phyloP scores from a whole-genome alignment of 2,888 invertebrate species.

The Adineta ricciae region DNA sequence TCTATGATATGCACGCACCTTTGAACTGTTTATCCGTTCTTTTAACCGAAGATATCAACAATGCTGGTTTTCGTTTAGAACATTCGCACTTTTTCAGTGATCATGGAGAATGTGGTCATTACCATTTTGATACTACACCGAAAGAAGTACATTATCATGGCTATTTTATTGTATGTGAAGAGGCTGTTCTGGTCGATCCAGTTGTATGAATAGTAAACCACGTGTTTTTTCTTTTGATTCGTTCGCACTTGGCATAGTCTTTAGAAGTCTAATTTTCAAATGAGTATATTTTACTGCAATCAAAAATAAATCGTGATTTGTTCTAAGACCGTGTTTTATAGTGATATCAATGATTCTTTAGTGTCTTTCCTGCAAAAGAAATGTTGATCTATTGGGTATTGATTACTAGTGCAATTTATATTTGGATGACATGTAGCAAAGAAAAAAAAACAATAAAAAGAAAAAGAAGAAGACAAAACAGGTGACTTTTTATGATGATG shows the following conservation, averaged over 20 bases:
- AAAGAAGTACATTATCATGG: conserved; percentile 75
- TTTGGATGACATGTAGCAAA: background rate
- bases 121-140: conserved; percentile 87
- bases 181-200: background rate
- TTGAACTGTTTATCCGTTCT: conserved; percentile 62
- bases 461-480: background rate
- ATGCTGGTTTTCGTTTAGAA: conserved; percentile 33
- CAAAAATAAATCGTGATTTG: too few relatives aligned
- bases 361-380: too few relatives aligned
- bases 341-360: too few relatives aligned
- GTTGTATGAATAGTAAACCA: background rate
- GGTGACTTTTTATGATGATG: background rate
- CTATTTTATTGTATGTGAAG: conserved; percentile 61
- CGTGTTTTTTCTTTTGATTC: too few relatives aligned
- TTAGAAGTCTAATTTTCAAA: too few relatives aligned
- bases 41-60: conserved; percentile 46
- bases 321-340: too few relatives aligned
- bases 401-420: background rate
- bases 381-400: background rate
- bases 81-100: conserved; percentile 14
- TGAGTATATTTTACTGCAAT: too few relatives aligned
- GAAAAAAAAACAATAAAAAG: background rate
- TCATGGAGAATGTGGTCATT: conserved; percentile 49
- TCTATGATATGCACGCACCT: conserved; percentile 78
- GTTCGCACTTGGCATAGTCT: too few relatives aligned